phyloP scores from a whole-genome alignment of 1,140 invertebrate genomes.

The Parapsyche elsis region DNA sequence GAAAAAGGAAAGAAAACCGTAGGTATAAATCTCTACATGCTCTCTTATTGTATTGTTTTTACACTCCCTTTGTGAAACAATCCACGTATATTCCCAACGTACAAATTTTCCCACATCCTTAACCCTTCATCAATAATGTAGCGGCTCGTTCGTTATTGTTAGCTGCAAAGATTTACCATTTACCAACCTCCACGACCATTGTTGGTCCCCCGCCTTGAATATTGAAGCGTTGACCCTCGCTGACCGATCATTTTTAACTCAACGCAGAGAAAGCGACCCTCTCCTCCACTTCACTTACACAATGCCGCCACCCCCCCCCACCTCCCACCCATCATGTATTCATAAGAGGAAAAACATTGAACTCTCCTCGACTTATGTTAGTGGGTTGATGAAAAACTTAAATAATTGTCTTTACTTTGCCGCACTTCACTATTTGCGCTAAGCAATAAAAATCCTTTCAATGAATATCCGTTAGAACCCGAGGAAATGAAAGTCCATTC shows the following conservation, averaged over 20 bases:
- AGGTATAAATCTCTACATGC: background rate
- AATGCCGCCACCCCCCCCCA: background rate
- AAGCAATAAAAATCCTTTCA: conserved; percentile 32
- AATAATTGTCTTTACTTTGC: conserved; percentile 17
- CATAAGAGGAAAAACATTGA: conserved; percentile 5
- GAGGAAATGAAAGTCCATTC: conserved; percentile 30
- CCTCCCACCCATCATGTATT: background rate
- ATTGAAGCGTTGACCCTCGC: conserved; percentile 16
- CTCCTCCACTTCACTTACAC: background rate
- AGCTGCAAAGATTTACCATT: conserved; percentile 19
- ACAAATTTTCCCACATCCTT: conserved; percentile 25
- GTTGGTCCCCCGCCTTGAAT: conserved; percentile 17
- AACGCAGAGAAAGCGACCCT: conserved; percentile 11
- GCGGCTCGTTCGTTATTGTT: conserved; percentile 21
- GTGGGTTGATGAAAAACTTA: background rate
- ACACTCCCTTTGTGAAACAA: conserved; percentile 17
- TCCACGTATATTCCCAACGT: conserved; percentile 21
- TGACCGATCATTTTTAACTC: conserved; percentile 25
- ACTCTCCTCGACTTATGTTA: background rate
- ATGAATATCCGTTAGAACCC: conserved; percentile 27
- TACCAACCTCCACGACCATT: conserved; percentile 20
- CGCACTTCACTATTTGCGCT: background rate
- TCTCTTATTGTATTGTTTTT: conserved; percentile 25
- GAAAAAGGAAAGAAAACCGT: conserved; percentile 10
- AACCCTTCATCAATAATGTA: conserved; percentile 25